Evolutionary conservation across 2,888 invertebrate species (phyloP), one percentile per base, ranked within the genome.

Genomic region (Dynastes hyllus): DNA sequence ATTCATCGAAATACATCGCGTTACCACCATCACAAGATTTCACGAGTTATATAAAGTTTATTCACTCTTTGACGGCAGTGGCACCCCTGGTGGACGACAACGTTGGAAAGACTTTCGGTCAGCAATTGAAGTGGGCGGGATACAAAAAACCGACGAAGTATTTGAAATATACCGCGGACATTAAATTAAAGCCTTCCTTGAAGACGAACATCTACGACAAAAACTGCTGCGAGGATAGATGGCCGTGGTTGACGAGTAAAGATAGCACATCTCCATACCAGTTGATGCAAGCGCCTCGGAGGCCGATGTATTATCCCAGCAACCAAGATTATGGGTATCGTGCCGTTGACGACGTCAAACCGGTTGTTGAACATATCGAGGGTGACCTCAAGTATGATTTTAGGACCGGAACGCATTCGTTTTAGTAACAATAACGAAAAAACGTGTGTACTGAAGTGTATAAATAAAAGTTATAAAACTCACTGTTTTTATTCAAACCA

Each of bases 341-440:
- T 13, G 40, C 50, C 66, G 66, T 45, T 37, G 76, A 78, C 76
- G 75, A 73, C 40, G 73, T 87, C 65, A 88, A 88, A 85, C 88
- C 88, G 83, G 87, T 88, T 82, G 86, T 83, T 9, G 88, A 88
- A 81, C 84, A 86, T 77, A 87, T 86, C 78, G 86, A 87, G 76
- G 87, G 84, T 77, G 88, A 88, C 82, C 80, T 88, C 27, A 87
- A 87, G 81, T 88, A 88, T 81, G 88, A 88, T 84, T 88, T 88
- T 83, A 85, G 87, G 81, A 88, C 88, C 67, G 87, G 86, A 81
- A 87, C 85, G 11, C 88, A 88, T 83, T 86, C 84, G 16, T 79
- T 66, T 65, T 78, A 78, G 29, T 53, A 78, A 50, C 53, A 70
- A 61, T 16, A 53, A 76, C 5, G 55, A 58, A 40, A 45, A 73